These are phyloP conservation scores for Neotoma lepida DNA, from an alignment of 2,113 vertebrate species.

Conservation along the genomic window DNA sequence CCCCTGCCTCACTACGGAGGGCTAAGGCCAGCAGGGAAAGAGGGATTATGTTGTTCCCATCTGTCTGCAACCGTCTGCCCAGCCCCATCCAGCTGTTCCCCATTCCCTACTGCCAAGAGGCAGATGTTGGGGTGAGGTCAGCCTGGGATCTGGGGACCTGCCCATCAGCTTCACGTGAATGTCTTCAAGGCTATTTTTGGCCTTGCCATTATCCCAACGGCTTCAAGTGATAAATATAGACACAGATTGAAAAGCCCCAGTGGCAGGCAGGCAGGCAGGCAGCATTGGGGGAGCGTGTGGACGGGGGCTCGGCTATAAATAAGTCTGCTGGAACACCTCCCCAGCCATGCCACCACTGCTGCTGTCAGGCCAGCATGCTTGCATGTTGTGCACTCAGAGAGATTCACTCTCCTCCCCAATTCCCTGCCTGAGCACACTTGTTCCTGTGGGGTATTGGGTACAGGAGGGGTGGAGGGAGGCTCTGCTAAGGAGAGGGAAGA, in stretches of 20 bases:
- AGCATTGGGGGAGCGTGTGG: slow-evolving; percentile 27
- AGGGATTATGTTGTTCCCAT: slow-evolving; percentile 25
- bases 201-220: slow-evolving; percentile 68
- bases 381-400: not conserved
- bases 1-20: not conserved
- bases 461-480: not conserved
- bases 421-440: not conserved
- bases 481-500: not conserved
- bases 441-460: not conserved
- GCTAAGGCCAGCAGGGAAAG: not conserved
- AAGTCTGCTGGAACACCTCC: slow-evolving; percentile 64
- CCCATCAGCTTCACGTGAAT: slow-evolving; percentile 72
- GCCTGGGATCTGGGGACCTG: slow-evolving; percentile 67
- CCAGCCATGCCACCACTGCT: not conserved
- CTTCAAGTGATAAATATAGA: slow-evolving; percentile 79
- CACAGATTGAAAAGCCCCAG: slow-evolving; percentile 65
- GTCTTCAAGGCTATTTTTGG: slow-evolving; percentile 77
- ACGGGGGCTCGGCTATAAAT: slow-evolving; percentile 66
- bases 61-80: not conserved
- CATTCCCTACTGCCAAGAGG: not conserved
- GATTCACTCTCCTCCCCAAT: not conserved
- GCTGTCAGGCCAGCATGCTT: not conserved
- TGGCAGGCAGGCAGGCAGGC: slow-evolving; percentile 54
- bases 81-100: slow-evolving; percentile 63
- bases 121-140: slow-evolving; percentile 65